Conservation (phyloP, 1,140 invertebrate genomes). For the Lerema accius region DNA sequence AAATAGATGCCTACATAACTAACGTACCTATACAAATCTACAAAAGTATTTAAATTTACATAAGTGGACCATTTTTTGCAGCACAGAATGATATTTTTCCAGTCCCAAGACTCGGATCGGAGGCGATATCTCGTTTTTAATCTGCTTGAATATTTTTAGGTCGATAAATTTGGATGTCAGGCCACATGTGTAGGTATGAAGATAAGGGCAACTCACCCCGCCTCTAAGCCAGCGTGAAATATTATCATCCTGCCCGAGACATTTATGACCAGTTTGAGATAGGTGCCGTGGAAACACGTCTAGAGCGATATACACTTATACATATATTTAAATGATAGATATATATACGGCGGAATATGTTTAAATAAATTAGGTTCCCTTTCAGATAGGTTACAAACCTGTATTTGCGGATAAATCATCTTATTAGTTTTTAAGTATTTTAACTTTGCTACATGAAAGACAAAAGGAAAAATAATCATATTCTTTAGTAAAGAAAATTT, state of each 20-base stretch:
- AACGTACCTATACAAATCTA: too few species aligned
- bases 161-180: constrained; percentile 80
- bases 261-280: constrained; percentile 75
- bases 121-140: constrained; percentile 66
- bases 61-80: constrained; percentile 20
- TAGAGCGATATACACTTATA: constrained; percentile 59
- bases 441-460: too few species aligned
- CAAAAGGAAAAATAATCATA: too few species aligned
- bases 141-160: constrained; percentile 74
- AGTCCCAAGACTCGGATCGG: constrained; percentile 38
- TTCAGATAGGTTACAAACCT: too few species aligned
- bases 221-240: constrained; percentile 75
- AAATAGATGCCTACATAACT: too few species aligned
- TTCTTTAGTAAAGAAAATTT: too few species aligned
- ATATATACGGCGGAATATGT: constrained; percentile 19
- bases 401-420: too few species aligned
- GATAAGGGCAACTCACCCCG: constrained; percentile 62
- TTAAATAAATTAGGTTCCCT: constrained; percentile 24
- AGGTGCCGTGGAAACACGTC: constrained; percentile 70
- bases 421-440: too few species aligned
- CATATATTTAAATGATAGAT: too few species aligned
- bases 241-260: constrained; percentile 77
- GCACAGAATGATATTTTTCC: constrained; percentile 9
- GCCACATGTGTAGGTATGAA: constrained; percentile 71
- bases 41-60: not conserved